Evolutionary conservation across 2,888 invertebrate genomes (phyloP), one percentile per base, ranked within the genome.

Genomic region (Latrodectus elegans): DNA sequence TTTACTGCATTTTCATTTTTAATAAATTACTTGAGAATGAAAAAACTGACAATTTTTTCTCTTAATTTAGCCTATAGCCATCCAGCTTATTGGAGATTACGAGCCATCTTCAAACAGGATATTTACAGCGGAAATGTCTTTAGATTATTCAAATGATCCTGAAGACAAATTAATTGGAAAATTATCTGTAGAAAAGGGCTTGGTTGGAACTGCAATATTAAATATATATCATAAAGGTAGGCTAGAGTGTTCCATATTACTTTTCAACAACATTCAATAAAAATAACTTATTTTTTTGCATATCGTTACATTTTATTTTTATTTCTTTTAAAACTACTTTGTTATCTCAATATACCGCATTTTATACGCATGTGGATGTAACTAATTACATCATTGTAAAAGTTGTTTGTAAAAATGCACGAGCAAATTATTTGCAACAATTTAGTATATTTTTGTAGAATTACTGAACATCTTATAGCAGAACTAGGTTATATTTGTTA

Each of bases 221-320:
- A 82, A 88, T n/a, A 64, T 88, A 4, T 85, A 85, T 55, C 77
- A 84, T 68, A 55, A 77, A 77, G 85, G 88, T 88, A 85, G 60
- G 67, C 17, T 60, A 72, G 6, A 53, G 9, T 38, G 3, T 38
- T 38, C 6, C 6, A 38, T 49, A 11, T 9, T 14, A 12, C 51
- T 52, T 53, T 55, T 8, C 9, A 38, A 2, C 38, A 38, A 38
- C 38, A 38, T 38, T 22, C 22, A 22, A 22, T 22, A 22, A 22
- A 22, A 22, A 22, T 22, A 22, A 22, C 22, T 22, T 0, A 38
- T 49, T 49, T 8, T 68, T 68, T 68, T 38, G 22, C 26, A 12
- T 22, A 9, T 68, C 3, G 22, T 38, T 68, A 22, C 10, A 22
- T 22, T 12, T 71, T 15, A 12, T 38, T 38, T 71, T 15, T 15